A percentile compares a stretch with the other conserved stretches of the same genome.
These are phyloP conservation scores for Synanthedon vespiformis DNA, from an alignment of 2,888 invertebrate genomes.

Conservation along the genomic window DNA sequence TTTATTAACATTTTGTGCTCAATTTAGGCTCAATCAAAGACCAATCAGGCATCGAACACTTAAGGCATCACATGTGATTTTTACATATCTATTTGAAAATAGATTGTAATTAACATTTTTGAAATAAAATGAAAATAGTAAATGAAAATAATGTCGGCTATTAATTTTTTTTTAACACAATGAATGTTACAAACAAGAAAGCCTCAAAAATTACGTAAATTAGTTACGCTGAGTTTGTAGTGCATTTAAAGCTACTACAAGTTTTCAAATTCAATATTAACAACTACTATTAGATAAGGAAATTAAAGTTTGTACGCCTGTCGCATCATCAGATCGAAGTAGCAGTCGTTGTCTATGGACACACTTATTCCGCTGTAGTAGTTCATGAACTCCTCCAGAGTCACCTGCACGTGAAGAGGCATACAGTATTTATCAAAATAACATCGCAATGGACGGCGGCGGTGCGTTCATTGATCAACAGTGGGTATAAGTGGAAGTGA, in stretches of 20 bases:
- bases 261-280: background rate
- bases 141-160: background rate
- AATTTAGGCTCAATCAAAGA: too few relatives aligned
- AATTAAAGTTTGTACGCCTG: slow-evolving; percentile 80
- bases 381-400: slow-evolving; percentile 84
- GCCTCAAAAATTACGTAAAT: background rate
- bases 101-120: background rate
- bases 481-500: too few relatives aligned
- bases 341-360: slow-evolving; percentile 86
- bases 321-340: slow-evolving; percentile 89
- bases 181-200: background rate
- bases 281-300: background rate
- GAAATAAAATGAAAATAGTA: too few relatives aligned
- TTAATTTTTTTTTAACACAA: background rate
- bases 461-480: too few relatives aligned
- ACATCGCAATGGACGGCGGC: too few relatives aligned
- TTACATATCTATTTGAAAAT: too few relatives aligned
- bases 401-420: slow-evolving; percentile 69
- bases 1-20: too few relatives aligned
- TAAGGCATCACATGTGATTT: too few relatives aligned
- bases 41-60: too few relatives aligned
- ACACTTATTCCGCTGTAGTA: slow-evolving; percentile 89
- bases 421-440: too few relatives aligned
- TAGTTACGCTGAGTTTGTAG: background rate
- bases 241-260: background rate